Conservation (phyloP, 2,113 vertebrate genomes). For the Paradoxurus hermaphroditus region DNA sequence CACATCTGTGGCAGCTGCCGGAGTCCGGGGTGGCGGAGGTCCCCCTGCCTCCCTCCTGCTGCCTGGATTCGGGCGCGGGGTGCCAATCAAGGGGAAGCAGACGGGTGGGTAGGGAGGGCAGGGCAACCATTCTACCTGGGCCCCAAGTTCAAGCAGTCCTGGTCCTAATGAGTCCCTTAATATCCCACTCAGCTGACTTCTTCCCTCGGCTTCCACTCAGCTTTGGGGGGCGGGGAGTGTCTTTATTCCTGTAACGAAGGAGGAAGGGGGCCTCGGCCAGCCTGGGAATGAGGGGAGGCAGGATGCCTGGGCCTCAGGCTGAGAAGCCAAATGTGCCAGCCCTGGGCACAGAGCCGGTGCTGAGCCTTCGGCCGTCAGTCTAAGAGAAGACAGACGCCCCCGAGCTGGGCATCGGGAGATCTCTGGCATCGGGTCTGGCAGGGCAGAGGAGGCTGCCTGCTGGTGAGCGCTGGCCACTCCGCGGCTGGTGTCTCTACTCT, state of each 20-base stretch:
- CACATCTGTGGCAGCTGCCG: constrained; percentile 41
- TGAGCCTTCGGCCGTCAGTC: not conserved
- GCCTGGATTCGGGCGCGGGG: not conserved
- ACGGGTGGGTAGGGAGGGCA: not conserved
- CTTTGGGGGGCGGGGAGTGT: not conserved
- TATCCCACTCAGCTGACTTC: not conserved
- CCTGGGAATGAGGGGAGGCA: not conserved
- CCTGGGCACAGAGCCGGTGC: not conserved
- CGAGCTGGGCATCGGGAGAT: not conserved
- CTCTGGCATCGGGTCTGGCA: not conserved
- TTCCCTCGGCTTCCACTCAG: not conserved
- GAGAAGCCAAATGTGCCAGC: not conserved
- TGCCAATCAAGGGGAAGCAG: not conserved
- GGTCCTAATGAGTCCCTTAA: not conserved
- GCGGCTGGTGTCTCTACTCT: not conserved
- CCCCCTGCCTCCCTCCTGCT: no score
- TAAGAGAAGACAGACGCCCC: not conserved
- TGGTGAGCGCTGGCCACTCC: not conserved
- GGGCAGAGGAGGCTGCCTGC: not conserved
- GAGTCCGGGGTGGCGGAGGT: not conserved
- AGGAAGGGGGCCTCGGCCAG: not conserved
- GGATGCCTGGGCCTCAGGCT: not conserved
- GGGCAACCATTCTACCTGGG: not conserved
- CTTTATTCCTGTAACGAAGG: not conserved
- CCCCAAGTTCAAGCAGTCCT: not conserved